These are phyloP conservation scores for Leptobrachium ailaonicum DNA, from an alignment of 2,113 vertebrate species.

Conservation along the genomic window DNA sequence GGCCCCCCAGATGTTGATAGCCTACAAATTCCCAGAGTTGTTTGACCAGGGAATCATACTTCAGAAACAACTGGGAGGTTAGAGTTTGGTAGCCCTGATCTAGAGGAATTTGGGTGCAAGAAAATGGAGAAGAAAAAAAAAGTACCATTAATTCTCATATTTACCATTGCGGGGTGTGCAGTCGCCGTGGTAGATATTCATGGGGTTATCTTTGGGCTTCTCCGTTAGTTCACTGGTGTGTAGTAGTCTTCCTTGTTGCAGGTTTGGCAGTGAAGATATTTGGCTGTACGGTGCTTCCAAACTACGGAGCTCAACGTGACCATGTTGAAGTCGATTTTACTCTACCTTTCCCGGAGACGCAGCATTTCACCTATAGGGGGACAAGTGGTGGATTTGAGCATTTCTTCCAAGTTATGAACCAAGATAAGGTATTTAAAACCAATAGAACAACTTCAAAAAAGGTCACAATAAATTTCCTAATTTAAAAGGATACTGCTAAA, in stretches of 20 bases:
- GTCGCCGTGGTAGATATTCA: slow-evolving; percentile 78
- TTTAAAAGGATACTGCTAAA: too few species aligned
- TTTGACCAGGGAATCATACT: too few species aligned
- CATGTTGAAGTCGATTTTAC: slow-evolving; percentile 10
- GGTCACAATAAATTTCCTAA: too few species aligned
- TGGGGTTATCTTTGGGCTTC: slow-evolving; percentile 77
- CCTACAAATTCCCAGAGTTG: too few species aligned
- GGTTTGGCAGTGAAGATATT: background rate
- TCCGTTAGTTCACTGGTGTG: slow-evolving; percentile 50
- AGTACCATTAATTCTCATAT: slow-evolving; percentile 21
- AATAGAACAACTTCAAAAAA: too few species aligned
- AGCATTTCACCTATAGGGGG: slow-evolving; percentile 12
- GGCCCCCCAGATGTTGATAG: too few species aligned
- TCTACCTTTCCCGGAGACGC: slow-evolving; percentile 11
- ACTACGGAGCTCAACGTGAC: background rate
- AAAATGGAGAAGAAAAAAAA: too few species aligned
- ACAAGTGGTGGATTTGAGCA: background rate
- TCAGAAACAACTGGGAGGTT: too few species aligned
- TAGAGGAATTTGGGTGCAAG: too few species aligned
- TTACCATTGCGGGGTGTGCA: slow-evolving; percentile 80
- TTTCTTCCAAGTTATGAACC: too few species aligned
- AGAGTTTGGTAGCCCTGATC: too few species aligned
- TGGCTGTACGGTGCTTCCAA: background rate
- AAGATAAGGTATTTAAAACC: too few species aligned
- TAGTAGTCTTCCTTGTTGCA: background rate